phyloP scores from a whole-genome alignment of 2,113 vertebrate species.

The Rhegmatorhina hoffmannsi region DNA sequence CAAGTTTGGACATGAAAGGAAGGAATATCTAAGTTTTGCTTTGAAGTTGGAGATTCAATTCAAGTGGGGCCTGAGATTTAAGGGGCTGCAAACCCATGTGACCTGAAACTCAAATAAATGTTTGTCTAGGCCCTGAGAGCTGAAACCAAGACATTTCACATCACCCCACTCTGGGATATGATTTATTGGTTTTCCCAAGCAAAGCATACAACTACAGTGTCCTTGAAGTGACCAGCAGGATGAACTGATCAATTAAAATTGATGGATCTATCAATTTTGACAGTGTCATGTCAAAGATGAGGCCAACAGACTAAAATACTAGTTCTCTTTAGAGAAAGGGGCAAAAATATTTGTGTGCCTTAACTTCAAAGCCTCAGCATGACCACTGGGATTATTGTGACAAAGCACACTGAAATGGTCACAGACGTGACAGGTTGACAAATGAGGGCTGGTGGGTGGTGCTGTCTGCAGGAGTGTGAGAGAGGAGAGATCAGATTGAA shows the following conservation, averaged over 20 bases:
- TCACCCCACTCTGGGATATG: neutral
- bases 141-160: neutral
- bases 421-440: slow-evolving; percentile 46
- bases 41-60: slow-evolving; percentile 38
- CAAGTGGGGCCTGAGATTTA: slow-evolving; percentile 24
- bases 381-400: slow-evolving; percentile 17
- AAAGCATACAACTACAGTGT: neutral
- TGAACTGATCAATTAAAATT: neutral
- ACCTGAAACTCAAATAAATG: slow-evolving; percentile 37
- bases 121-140: slow-evolving; percentile 41
- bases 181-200: neutral
- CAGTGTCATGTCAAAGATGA: neutral
- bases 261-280: slow-evolving; percentile 23
- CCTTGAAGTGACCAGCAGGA: neutral
- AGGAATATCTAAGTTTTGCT: slow-evolving; percentile 12
- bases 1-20: slow-evolving; percentile 53
- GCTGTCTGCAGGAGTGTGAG: slow-evolving; percentile 36
- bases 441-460: slow-evolving; percentile 39
- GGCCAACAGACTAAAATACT: neutral
- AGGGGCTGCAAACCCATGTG: neutral
- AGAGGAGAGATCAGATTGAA: slow-evolving; percentile 58
- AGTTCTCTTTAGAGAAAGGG: neutral
- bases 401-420: slow-evolving; percentile 24
- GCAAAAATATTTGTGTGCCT: slow-evolving; percentile 27
- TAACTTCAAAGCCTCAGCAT: slow-evolving; percentile 50